Conservation (phyloP, 2,888 invertebrate species). For the Spisula subtruncata region DNA sequence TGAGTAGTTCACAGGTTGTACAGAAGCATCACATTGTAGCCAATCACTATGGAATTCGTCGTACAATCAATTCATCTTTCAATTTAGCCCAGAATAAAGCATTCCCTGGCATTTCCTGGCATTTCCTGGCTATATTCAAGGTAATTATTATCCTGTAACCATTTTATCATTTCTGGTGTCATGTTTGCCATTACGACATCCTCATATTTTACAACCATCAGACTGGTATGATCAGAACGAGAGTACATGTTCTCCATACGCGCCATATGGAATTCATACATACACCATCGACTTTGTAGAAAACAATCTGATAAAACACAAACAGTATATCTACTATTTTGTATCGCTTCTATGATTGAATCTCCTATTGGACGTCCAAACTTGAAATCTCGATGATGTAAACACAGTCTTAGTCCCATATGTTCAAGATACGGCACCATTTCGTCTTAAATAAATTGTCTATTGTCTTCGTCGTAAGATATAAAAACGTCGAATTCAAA, state of each 20-base stretch:
- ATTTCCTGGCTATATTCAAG: conserved; percentile 26
- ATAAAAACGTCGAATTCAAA: conserved; percentile 55
- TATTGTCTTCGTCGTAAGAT: conserved; percentile 57
- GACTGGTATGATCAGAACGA: neutral
- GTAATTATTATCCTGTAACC: conserved; percentile 40
- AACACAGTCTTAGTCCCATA: conserved; percentile 67
- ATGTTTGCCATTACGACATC: conserved; percentile 6
- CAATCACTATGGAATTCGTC: too few relatives aligned
- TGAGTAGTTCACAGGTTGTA: too few relatives aligned
- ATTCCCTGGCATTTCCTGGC: conserved; percentile 11
- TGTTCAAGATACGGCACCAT: conserved; percentile 41
- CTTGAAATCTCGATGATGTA: conserved; percentile 74
- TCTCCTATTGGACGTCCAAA: conserved; percentile 69
- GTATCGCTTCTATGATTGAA: conserved; percentile 72
- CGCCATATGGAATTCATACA: conserved; percentile 76
- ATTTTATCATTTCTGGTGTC: conserved; percentile 48
- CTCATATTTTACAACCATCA: conserved; percentile 42
- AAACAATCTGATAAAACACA: conserved; percentile 53
- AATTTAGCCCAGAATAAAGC: conserved; percentile 47
- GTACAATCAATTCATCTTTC: neutral
- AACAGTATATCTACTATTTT: conserved; percentile 72
- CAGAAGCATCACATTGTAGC: too few relatives aligned
- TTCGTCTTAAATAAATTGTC: conserved; percentile 33
- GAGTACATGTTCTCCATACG: conserved; percentile 70
- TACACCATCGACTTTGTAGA: conserved; percentile 71